Evolutionary conservation across 2,797 vertebrate genomes (phyloP).

Genomic region (Urosaurus nigricauda): DNA sequence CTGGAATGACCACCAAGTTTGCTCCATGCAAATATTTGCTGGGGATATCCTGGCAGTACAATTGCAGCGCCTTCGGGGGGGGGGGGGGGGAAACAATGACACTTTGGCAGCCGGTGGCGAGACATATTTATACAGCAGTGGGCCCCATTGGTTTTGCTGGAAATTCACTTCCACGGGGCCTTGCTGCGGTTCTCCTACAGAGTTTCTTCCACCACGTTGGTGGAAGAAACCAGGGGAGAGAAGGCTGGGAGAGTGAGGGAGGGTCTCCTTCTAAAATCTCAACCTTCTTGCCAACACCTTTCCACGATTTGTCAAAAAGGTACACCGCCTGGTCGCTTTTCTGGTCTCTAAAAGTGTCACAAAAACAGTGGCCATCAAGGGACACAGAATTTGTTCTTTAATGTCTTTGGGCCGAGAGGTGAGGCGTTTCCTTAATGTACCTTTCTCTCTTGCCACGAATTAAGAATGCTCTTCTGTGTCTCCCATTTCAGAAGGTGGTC

Average conservation of each 20-base stretch:
- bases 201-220: background rate
- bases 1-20: background rate
- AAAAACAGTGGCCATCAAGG: too few relatives aligned
- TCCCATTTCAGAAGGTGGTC: background rate
- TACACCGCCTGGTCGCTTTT: background rate
- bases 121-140: background rate
- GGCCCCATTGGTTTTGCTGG: background rate
- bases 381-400: too few relatives aligned
- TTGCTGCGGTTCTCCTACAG: background rate
- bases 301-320: background rate
- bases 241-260: background rate
- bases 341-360: too few relatives aligned
- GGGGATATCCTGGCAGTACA: too few relatives aligned
- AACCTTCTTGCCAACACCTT: background rate
- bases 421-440: background rate
- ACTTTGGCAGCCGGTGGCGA: background rate
- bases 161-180: background rate
- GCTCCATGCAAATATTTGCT: background rate
- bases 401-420: background rate
- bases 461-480: background rate
- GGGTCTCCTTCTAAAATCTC: background rate
- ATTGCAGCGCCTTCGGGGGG: background rate
- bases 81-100: background rate
- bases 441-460: background rate
- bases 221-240: too few relatives aligned